Evolutionary conservation across 2,113 vertebrate genomes (phyloP).

Genomic region (Serranochromis macrocephalus): DNA sequence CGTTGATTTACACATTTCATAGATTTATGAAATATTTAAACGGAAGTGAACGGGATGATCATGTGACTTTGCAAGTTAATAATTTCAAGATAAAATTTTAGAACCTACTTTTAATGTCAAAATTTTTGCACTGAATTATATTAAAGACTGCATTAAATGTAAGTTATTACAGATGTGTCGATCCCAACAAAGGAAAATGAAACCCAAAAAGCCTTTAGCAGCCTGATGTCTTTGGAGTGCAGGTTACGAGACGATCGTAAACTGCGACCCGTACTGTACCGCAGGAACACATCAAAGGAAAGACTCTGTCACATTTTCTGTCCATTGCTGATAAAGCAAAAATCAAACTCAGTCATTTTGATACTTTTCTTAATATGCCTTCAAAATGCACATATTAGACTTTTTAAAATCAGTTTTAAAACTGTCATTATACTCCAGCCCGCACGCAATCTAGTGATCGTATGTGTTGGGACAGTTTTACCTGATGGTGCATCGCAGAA

Average conservation of each 20-base stretch:
- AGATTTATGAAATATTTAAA: background rate
- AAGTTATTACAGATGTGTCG: background rate
- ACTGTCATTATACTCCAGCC: background rate
- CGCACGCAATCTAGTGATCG: background rate
- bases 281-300: accelerated
- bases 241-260: background rate
- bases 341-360: background rate
- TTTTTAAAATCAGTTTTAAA: background rate
- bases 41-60: background rate
- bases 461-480: background rate
- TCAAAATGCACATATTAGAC: background rate
- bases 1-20: accelerated
- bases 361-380: background rate
- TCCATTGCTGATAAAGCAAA: background rate
- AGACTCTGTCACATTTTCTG: background rate
- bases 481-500: slow-evolving; percentile 56
- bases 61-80: background rate
- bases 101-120: background rate
- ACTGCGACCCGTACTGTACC: accelerated
- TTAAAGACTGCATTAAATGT: background rate
- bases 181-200: background rate
- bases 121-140: background rate
- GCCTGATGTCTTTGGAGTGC: background rate
- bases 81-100: background rate
- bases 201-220: background rate